Evolutionary conservation across 2,113 vertebrate species (phyloP), one percentile per base, ranked within the genome.

Genomic region (Phalacrocorax carbo): DNA sequence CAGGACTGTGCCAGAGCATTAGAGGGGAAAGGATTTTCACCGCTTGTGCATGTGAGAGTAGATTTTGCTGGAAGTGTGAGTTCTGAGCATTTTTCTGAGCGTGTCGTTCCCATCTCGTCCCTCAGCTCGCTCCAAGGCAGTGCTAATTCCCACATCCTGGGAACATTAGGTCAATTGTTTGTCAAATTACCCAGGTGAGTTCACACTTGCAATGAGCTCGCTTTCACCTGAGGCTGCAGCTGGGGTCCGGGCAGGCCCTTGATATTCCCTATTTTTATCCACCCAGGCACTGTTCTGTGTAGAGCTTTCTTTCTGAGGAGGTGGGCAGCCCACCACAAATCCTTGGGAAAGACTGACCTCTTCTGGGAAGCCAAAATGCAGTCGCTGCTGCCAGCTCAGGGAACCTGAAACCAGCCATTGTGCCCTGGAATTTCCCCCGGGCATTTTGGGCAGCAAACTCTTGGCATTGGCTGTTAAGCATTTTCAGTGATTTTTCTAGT

Each of bases 291-390:
- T 8, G 11, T 6, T 83, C 42, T 1, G 0, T 10, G 32, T 2
- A 25, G 14, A 30, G 17, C 8, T 93, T 82, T 44, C 49, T 57
- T 36, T 32, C 23, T 44, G 69, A 68, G 15, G 29, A 58, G 32
- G 2, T 11, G 15, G 57, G 21, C 2, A 30, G 54, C 16, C 20
- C 29, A 38, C 17, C 26, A 19, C 80, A 55, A 97, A 96, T 75
- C 71, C 76, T 96, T 91, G 94, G 84, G 88, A 94, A 89, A 94
- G 66, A 62, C 76, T 95, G 96, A 94, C 94, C 95, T 90, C 97
- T 97, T 82, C 95, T 95, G 97, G 93, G 76, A 91, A 94, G 42
- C 44, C 0, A 5, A 51, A 48, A 57, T 4, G 7, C 64, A 86
- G 80, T 80, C 5, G 5, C 58, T 36, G 58, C 58, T 4, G 10